Evolutionary conservation across 2,888 invertebrate species (phyloP).

Genomic region (Camponotus fellah): DNA sequence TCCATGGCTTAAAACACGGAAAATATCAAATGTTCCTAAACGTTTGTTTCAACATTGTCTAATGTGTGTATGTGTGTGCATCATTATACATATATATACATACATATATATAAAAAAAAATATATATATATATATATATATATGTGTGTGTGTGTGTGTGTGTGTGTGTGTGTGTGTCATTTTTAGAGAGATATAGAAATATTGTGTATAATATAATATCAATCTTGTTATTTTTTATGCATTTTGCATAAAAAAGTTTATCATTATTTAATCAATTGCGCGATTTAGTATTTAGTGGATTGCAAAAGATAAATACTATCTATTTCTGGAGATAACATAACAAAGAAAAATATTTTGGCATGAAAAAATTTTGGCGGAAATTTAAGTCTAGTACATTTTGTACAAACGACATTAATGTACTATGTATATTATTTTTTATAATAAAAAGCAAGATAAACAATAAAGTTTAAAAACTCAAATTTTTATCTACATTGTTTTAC

Average conservation of each 20-base stretch:
- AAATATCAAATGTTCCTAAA: not conserved
- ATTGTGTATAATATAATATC: constrained; percentile 21
- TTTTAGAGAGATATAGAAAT: not conserved
- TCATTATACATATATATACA: not conserved
- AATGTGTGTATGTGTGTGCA: constrained; percentile 1
- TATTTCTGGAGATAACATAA: not conserved
- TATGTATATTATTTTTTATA: constrained; percentile 22
- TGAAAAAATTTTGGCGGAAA: not conserved
- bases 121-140: not conserved
- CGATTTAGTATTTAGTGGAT: not conserved
- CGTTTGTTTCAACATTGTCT: not conserved
- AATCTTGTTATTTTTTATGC: constrained; percentile 9
- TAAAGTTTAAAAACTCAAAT: constrained; percentile 44
- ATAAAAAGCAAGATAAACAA: not conserved
- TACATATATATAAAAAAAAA: not conserved
- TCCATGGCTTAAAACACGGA: not conserved
- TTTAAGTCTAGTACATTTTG: constrained; percentile 8
- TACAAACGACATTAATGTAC: constrained; percentile 14
- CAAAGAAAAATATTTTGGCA: constrained; percentile 3
- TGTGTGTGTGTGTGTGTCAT: not conserved
- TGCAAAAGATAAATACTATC: constrained; percentile 5
- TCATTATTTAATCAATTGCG: not conserved
- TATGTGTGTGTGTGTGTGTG: not conserved
- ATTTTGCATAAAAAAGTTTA: not conserved
- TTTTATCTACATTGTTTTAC: constrained; percentile 47